Conservation (phyloP, 2,888 invertebrate genomes). For the Phania funesta region DNA sequence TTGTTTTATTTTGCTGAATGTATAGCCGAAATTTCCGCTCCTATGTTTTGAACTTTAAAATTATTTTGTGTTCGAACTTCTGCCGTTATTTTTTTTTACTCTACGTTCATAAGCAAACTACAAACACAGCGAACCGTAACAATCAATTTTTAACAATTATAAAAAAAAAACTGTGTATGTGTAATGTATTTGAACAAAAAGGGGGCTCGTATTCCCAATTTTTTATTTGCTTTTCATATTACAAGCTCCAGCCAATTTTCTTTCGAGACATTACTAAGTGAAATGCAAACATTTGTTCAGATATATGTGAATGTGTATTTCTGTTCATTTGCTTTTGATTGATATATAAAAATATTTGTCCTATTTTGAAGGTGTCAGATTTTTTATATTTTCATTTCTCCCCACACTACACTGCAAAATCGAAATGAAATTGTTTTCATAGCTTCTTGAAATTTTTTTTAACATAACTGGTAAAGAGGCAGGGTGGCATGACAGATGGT, state of each 20-base stretch:
- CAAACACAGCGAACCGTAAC: too few species aligned
- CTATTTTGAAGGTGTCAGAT: constrained; percentile 32
- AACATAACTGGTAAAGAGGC: constrained; percentile 5
- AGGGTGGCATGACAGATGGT: background rate
- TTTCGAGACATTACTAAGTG: constrained; percentile 6
- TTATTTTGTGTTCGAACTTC: too few species aligned
- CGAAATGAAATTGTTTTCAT: constrained; percentile 32
- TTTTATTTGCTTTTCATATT: too few species aligned
- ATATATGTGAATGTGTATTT: background rate
- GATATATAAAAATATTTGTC: background rate
- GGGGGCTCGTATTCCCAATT: too few species aligned
- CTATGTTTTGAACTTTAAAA: too few species aligned
- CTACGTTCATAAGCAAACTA: too few species aligned
- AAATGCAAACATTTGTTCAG: background rate
- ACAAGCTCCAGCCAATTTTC: background rate
- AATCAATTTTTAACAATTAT: too few species aligned
- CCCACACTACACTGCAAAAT: constrained; percentile 4
- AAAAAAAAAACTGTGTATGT: too few species aligned
- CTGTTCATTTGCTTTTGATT: background rate
- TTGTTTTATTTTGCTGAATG: too few species aligned
- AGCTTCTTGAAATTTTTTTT: background rate
- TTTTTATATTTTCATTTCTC: constrained; percentile 9
- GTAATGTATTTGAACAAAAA: too few species aligned
- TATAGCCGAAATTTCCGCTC: too few species aligned
- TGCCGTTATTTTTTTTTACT: too few species aligned